These are phyloP conservation scores for Cotesia congregata DNA, from an alignment of 2,888 invertebrate species.

Conservation along the genomic window DNA sequence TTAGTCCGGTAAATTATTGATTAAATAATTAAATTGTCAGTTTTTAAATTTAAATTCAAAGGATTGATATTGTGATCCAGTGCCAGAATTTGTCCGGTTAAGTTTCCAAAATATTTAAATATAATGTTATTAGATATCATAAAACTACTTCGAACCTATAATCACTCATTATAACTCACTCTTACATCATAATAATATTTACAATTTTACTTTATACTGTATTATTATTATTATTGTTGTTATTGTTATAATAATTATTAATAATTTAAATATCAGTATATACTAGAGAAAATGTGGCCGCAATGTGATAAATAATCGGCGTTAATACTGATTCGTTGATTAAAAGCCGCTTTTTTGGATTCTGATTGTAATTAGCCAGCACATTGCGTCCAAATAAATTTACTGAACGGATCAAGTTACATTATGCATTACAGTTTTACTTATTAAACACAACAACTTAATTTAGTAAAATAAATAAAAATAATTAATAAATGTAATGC, in stretches of 20 bases:
- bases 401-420: constrained; percentile 59
- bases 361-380: constrained; percentile 41
- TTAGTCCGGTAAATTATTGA: no score
- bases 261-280: background rate
- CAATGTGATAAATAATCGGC: constrained; percentile 11
- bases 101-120: constrained; percentile 20
- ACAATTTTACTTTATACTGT: background rate
- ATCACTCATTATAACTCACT: constrained; percentile 4
- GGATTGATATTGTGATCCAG: background rate
- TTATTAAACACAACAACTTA: constrained; percentile 8
- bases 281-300: background rate
- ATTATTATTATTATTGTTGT: no score
- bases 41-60: background rate
- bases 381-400: constrained; percentile 61
- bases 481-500: constrained; percentile 27
- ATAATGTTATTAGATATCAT: constrained; percentile 1
- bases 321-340: background rate
- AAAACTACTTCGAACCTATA: background rate
- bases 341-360: background rate
- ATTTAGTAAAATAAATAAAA: background rate
- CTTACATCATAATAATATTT: constrained; percentile 1
- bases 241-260: background rate
- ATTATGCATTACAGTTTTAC: constrained; percentile 41
- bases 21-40: no score
- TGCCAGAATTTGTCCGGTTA: constrained; percentile 22